These are phyloP conservation scores for Rhea americana DNA, from an alignment of 2,113 vertebrate genomes.

Conservation along the genomic window DNA sequence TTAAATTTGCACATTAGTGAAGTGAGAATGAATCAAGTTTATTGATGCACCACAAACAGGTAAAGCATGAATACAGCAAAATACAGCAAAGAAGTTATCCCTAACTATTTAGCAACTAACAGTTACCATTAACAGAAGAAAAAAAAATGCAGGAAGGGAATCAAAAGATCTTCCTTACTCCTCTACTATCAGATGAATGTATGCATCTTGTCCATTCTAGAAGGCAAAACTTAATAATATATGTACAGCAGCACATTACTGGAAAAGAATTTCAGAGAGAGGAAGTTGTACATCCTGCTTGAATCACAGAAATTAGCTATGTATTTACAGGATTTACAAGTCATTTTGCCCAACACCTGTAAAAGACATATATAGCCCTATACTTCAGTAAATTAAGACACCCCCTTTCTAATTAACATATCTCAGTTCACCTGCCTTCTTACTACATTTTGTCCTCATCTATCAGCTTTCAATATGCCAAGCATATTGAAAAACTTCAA, in stretches of 20 bases:
- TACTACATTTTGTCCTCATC: neutral
- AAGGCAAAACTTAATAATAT: neutral
- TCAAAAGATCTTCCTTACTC: neutral
- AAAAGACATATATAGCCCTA: neutral
- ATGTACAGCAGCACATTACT: neutral
- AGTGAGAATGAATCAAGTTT: neutral
- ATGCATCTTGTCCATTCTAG: neutral
- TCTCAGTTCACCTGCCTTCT: neutral
- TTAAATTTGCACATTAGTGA: neutral
- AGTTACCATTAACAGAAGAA: neutral
- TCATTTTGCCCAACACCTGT: neutral
- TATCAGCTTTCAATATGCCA: fast-evolving
- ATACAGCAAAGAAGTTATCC: neutral
- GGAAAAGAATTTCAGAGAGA: neutral
- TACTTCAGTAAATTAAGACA: neutral
- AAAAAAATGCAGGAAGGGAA: neutral
- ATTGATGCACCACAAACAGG: neutral
- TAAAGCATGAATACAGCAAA: neutral
- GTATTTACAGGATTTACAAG: neutral
- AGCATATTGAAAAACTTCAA: too few relatives aligned
- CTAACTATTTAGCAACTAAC: neutral
- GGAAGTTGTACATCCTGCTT: neutral
- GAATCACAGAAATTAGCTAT: neutral
- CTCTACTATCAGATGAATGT: neutral
- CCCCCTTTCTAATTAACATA: neutral